Evolutionary conservation across 2,797 vertebrate species (phyloP).

Genomic region (Clarias fuscus): DNA sequence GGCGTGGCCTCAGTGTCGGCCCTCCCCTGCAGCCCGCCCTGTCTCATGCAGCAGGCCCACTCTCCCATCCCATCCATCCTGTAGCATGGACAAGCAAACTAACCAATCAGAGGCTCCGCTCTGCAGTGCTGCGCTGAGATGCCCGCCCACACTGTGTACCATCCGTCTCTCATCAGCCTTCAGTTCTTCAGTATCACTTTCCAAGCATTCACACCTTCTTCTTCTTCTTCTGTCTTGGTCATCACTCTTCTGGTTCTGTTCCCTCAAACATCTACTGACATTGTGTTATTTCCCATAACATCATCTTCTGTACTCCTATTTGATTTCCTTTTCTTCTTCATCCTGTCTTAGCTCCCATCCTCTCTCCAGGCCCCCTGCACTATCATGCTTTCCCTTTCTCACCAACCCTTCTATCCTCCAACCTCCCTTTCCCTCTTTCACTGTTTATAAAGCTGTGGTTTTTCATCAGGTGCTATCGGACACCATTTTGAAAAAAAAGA

Average conservation of each 20-base stretch:
- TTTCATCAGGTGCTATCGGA: slow-evolving; percentile 54
- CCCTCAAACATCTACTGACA: slow-evolving; percentile 42
- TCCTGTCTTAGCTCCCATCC: slow-evolving; percentile 55
- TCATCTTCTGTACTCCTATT: not conserved
- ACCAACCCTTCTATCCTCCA: slow-evolving; percentile 68
- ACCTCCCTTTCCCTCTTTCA: slow-evolving; percentile 21
- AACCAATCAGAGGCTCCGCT: slow-evolving; percentile 77
- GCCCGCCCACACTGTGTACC: slow-evolving; percentile 74
- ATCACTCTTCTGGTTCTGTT: slow-evolving; percentile 55
- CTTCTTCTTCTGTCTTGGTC: slow-evolving; percentile 46
- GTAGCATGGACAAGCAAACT: slow-evolving; percentile 88
- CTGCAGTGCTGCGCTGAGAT: slow-evolving; percentile 76
- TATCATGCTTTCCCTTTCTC: slow-evolving; percentile 61
- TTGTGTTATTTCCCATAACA: slow-evolving; percentile 18
- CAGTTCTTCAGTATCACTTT: slow-evolving; percentile 32
- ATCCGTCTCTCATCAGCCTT: slow-evolving; percentile 53
- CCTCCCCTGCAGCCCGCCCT: slow-evolving; percentile 87
- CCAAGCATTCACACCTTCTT: slow-evolving; percentile 4
- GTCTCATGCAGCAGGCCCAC: slow-evolving; percentile 87
- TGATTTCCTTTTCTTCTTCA: slow-evolving; percentile 35
- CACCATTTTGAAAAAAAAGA: slow-evolving; percentile 44
- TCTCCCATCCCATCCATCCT: slow-evolving; percentile 90
- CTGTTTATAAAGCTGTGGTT: slow-evolving; percentile 56
- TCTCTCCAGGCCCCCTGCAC: slow-evolving; percentile 27
- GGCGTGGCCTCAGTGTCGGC: slow-evolving; percentile 86